Evolutionary conservation across 2,888 invertebrate genomes (phyloP).

Genomic region (Andrena bicolor): DNA sequence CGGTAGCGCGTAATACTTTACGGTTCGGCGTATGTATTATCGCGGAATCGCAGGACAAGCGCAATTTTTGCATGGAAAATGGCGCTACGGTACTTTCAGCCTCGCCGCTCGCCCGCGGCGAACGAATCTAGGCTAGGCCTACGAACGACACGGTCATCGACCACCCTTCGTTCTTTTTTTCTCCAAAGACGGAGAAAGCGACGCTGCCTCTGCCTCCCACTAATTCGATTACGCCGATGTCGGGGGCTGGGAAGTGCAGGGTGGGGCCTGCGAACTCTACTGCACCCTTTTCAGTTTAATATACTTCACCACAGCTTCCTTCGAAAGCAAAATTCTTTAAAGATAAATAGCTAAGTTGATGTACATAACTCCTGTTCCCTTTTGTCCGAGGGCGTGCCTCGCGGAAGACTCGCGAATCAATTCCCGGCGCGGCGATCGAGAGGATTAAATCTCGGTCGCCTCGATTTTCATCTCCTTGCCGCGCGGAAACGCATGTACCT

Average conservation of each 20-base stretch:
- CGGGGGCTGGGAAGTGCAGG: background rate
- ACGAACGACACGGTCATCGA: slow-evolving; percentile 74
- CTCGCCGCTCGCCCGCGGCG: slow-evolving; percentile 74
- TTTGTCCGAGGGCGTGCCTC: background rate
- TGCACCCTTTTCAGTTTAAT: no score
- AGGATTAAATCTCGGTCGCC: slow-evolving; percentile 7
- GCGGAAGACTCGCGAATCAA: slow-evolving; percentile 9
- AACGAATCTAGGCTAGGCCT: slow-evolving; percentile 78
- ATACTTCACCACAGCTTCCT: no score
- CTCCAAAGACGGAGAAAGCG: slow-evolving; percentile 68
- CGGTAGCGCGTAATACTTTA: slow-evolving; percentile 84
- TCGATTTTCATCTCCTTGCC: slow-evolving; percentile 30
- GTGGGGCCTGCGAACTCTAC: no score
- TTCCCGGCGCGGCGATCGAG: background rate
- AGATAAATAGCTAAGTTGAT: no score
- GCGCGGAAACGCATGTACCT: slow-evolving; percentile 44
- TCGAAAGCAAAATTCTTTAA: no score
- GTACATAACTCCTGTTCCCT: no score
- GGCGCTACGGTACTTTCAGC: slow-evolving; percentile 81
- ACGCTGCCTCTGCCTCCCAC: slow-evolving; percentile 35
- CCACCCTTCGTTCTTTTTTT: slow-evolving; percentile 69
- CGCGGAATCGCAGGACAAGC: slow-evolving; percentile 78
- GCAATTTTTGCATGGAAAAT: slow-evolving; percentile 80
- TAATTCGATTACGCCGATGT: slow-evolving; percentile 49
- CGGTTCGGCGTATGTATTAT: slow-evolving; percentile 81